Conservation (phyloP, 1,140 invertebrate species). For the Drosophila gunungcola region DNA sequence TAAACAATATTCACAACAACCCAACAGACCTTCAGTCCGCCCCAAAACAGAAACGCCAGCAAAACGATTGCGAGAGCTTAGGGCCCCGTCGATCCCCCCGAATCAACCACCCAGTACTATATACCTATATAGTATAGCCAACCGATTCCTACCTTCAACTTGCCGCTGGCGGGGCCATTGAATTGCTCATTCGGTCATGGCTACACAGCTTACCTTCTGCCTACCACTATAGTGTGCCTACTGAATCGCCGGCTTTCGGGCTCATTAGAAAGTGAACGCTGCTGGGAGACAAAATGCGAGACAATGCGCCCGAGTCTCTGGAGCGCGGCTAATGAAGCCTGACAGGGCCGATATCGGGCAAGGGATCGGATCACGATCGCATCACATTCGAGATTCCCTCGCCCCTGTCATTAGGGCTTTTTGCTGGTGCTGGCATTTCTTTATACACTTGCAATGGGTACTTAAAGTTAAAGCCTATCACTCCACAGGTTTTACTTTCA, state of each 20-base stretch:
- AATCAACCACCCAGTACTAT: not conserved
- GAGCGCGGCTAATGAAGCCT: slow-evolving; percentile 51
- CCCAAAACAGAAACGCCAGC: slow-evolving; percentile 54
- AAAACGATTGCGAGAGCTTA: slow-evolving; percentile 73
- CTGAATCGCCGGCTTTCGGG: slow-evolving; percentile 40
- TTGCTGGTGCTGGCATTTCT: slow-evolving; percentile 7
- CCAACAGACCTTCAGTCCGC: slow-evolving; percentile 64
- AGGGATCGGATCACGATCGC: slow-evolving; percentile 55
- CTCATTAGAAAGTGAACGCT: slow-evolving; percentile 78
- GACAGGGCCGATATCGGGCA: slow-evolving; percentile 38
- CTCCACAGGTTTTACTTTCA: slow-evolving; percentile 25
- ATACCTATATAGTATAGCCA: not conserved
- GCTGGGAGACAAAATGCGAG: slow-evolving; percentile 64
- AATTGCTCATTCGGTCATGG: slow-evolving; percentile 76
- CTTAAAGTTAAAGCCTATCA: slow-evolving; percentile 7
- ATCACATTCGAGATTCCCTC: slow-evolving; percentile 50
- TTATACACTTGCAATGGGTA: slow-evolving; percentile 14
- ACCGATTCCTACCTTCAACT: slow-evolving; percentile 67
- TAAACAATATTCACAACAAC: slow-evolving; percentile 29
- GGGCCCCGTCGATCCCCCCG: slow-evolving; percentile 1
- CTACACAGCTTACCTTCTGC: slow-evolving; percentile 43
- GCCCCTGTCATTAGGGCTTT: slow-evolving; percentile 45
- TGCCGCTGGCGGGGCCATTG: slow-evolving; percentile 67
- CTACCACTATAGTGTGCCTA: slow-evolving; percentile 24
- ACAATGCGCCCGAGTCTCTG: slow-evolving; percentile 34